Evolutionary conservation across 2,797 vertebrate genomes (phyloP).

Genomic region (Nannoperca australis): DNA sequence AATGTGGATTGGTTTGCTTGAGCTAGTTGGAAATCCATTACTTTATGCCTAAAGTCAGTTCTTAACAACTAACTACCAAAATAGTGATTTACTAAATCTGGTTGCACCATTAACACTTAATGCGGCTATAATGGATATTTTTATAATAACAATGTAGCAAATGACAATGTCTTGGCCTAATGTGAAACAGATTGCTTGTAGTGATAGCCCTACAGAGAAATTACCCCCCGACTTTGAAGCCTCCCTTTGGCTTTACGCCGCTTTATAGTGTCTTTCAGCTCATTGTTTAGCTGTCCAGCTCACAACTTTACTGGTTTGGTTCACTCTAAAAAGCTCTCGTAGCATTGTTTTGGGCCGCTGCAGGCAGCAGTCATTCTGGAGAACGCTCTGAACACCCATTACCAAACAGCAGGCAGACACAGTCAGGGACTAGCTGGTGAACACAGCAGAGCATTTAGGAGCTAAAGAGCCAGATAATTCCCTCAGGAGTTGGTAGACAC

Average conservation of each 20-base stretch:
- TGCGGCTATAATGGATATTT: neutral
- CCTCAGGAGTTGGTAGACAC: neutral
- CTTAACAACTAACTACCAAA: neutral
- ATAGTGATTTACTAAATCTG: neutral
- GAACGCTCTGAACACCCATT: neutral
- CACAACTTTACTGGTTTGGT: neutral
- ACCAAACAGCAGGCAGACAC: neutral
- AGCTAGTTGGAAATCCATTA: neutral
- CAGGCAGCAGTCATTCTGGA: neutral
- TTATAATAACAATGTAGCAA: neutral
- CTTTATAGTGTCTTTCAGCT: neutral
- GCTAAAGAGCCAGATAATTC: neutral
- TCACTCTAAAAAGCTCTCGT: neutral
- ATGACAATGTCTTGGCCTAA: neutral
- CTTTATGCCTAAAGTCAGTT: neutral
- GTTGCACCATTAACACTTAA: neutral
- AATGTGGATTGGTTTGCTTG: neutral
- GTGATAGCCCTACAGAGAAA: neutral
- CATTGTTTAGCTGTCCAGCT: neutral
- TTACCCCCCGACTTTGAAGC: neutral
- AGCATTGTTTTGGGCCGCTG: neutral
- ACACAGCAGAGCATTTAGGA: neutral
- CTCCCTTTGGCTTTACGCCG: neutral
- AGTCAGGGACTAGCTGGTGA: neutral
- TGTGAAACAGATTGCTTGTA: neutral